These are phyloP conservation scores for Lepisosteus osseus DNA, from an alignment of 2,113 vertebrate species.

Conservation along the genomic window DNA sequence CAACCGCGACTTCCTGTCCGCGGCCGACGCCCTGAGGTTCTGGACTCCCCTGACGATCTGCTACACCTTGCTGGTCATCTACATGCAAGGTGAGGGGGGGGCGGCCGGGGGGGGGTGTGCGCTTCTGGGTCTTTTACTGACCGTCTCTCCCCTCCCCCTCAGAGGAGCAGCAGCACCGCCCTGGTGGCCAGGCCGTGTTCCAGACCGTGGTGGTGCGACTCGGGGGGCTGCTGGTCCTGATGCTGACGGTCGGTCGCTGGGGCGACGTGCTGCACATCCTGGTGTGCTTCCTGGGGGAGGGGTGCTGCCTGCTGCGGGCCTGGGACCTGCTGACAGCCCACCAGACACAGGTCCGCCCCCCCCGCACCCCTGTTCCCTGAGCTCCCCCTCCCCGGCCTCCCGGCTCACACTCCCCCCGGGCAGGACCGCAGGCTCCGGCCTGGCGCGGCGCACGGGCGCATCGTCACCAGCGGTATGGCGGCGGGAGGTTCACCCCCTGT, in stretches of 20 bases:
- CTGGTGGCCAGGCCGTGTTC: slow-evolving; percentile 41
- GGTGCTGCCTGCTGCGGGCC: slow-evolving; percentile 70
- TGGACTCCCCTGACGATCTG: slow-evolving; percentile 92
- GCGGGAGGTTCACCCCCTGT: too few relatives aligned
- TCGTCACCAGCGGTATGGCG: too few relatives aligned
- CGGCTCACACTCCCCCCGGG: too few relatives aligned
- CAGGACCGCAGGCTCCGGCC: too few relatives aligned
- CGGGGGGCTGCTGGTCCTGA: slow-evolving; percentile 81
- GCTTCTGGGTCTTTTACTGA: background rate
- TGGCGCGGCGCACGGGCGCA: too few relatives aligned
- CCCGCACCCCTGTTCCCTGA: too few relatives aligned
- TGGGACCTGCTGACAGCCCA: slow-evolving; percentile 65
- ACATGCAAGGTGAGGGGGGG: slow-evolving; percentile 84
- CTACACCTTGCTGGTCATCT: slow-evolving; percentile 81
- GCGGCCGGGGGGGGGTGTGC: slow-evolving; percentile 71
- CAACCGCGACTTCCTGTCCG: slow-evolving; percentile 82
- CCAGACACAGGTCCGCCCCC: slow-evolving; percentile 64
- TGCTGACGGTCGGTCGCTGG: slow-evolving; percentile 86
- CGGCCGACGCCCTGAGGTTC: slow-evolving; percentile 82
- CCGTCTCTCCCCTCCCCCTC: slow-evolving; percentile 18
- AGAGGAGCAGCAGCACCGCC: slow-evolving; percentile 74
- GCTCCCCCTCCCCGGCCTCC: too few relatives aligned
- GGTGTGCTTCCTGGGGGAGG: slow-evolving; percentile 79
- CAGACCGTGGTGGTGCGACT: slow-evolving; percentile 80
- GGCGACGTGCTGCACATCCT: slow-evolving; percentile 76